Base-by-base conservation (phyloP, 2,113 vertebrate species). In the Lepus americanus region DNA sequence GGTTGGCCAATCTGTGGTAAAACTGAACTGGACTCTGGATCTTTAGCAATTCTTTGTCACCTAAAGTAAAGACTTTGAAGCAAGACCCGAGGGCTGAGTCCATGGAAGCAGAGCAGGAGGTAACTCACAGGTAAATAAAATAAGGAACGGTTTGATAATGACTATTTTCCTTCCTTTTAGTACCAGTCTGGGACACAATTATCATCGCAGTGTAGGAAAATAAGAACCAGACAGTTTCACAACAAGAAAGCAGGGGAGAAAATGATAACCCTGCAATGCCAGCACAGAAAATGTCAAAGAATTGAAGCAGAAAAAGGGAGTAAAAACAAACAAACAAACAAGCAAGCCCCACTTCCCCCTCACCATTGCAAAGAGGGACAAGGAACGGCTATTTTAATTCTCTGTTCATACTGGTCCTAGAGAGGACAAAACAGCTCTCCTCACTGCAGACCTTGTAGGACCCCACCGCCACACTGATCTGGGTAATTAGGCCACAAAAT, bases 371-470 rank as follows among this genome's bases (percentile, higher is more conserved):
- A 70, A 89, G 85, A 74, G 1, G 31, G 72, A 14, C 33, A 90
- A 31, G 39, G 44, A 89, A 63, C 39, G 19, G 9, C 8, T 6
- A 7, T 89, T n/a, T 86, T 22, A 87, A 67, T 44, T 7, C 39
- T 76, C 77, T 55, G 31, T 73, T 63, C 10, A 12, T 67, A 55
- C 44, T 51, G 14, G 67, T 72, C 53, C 59, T 67, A n/a, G 49
- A 31, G 86, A 90, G 39, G 85, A 82, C 20, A 84, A 87, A 90
- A 36, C 53, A 59, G n/a, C 44, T 59, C 66, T 82, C 66, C 76
- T 79, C 4, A 31, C 2, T 20, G 39, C 36, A 72, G 61, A 4
- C 31, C 20, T 5, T 36, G 22, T 19, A 86, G 8, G 89, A 67
- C 81, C 83, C 16, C 51, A 87, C 19, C 31, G 64, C 61, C 82